These are phyloP conservation scores for Tetramorium simillimum DNA, from an alignment of 1,140 invertebrate genomes.

Conservation along the genomic window DNA sequence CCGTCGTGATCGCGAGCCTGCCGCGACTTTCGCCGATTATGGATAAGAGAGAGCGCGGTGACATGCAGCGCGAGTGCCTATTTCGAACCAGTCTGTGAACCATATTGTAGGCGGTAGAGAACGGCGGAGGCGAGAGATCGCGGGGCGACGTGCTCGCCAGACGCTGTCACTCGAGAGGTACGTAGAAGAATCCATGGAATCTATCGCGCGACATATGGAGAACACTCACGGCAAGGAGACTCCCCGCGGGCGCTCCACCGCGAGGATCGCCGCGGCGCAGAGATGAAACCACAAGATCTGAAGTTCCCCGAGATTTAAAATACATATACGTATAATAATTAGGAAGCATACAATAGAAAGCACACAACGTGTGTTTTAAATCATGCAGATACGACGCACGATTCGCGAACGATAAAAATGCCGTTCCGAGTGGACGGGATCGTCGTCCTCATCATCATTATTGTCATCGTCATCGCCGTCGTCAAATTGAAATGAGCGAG, in stretches of 20 bases:
- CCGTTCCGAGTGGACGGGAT: neutral
- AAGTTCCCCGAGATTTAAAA: neutral
- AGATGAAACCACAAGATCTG: neutral
- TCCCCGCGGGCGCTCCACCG: neutral
- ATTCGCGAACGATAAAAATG: neutral
- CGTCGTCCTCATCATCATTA: neutral
- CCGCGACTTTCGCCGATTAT: conserved; percentile 65
- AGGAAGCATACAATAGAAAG: too few species aligned
- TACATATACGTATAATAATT: neutral
- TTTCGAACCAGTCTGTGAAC: conserved; percentile 58
- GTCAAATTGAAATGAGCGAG: conserved; percentile 1
- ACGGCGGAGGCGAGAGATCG: neutral
- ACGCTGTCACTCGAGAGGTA: conserved; percentile 69
- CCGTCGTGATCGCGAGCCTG: neutral
- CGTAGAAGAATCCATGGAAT: conserved; percentile 16
- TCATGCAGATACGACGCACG: neutral
- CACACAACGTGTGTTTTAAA: too few species aligned
- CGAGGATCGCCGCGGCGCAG: neutral
- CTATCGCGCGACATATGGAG: conserved; percentile 15
- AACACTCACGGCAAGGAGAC: neutral
- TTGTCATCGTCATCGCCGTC: neutral
- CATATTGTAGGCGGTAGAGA: conserved; percentile 71
- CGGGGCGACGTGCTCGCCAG: conserved; percentile 23
- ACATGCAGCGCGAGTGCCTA: conserved; percentile 58
- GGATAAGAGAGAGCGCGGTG: conserved; percentile 63